Evolutionary conservation across 2,888 invertebrate species (phyloP).

Genomic region (Drosophila pseudotakahashii): DNA sequence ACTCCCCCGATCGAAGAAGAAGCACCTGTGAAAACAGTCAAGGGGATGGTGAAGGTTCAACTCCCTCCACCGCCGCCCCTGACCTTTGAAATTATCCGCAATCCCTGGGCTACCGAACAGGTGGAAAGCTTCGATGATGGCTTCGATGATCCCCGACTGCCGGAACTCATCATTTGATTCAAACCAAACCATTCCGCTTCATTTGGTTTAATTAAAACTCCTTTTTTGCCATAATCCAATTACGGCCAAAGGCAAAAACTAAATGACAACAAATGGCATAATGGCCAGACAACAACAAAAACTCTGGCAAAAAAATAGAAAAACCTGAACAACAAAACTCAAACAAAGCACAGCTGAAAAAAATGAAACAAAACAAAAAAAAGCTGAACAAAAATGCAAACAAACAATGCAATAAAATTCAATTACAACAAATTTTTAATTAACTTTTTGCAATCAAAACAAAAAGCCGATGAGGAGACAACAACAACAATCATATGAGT

Average conservation of each 20-base stretch:
- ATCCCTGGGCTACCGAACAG: conserved; percentile 10
- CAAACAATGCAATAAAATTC: conserved; percentile 55
- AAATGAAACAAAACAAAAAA: background rate
- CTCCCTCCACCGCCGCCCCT: background rate
- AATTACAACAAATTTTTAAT: conserved; percentile 73
- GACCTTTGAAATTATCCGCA: conserved; percentile 5
- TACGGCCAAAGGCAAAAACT: conserved; percentile 49
- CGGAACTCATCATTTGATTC: conserved; percentile 56
- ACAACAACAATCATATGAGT: conserved; percentile 15
- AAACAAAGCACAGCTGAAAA: conserved; percentile 25
- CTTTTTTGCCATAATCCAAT: conserved; percentile 30
- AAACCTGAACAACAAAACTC: conserved; percentile 18
- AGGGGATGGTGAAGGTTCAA: background rate
- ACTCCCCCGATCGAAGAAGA: background rate
- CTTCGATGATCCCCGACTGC: conserved; percentile 64
- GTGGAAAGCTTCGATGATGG: conserved; percentile 30
- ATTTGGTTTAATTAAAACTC: conserved; percentile 33
- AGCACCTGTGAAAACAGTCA: background rate
- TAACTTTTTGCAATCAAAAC: conserved; percentile 68
- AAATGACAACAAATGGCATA: conserved; percentile 44
- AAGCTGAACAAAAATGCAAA: conserved; percentile 21
- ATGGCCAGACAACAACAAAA: conserved; percentile 27
- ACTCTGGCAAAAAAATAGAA: background rate
- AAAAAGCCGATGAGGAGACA: conserved; percentile 21
- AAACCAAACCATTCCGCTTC: background rate